Evolutionary conservation across 2,113 vertebrate species (phyloP), one percentile per base, ranked within the genome.

Genomic region (Tautogolabrus adspersus): DNA sequence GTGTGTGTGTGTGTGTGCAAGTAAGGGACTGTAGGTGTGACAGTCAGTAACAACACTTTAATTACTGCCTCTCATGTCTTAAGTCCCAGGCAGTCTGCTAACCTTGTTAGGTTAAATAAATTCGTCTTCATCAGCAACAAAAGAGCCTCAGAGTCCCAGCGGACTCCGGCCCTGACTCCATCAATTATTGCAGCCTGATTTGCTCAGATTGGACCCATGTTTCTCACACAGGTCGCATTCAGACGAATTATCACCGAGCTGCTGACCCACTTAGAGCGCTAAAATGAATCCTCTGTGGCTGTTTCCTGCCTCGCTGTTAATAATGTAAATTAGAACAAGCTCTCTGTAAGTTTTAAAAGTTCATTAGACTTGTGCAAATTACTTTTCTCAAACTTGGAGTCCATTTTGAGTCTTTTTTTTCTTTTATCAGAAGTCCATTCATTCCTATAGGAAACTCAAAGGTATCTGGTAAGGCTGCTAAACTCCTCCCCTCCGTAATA

Each of bases 61-160:
- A 88, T 83, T 83, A 81, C 67, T 69, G 75, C 63, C 62, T 72
- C 42, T 1, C 13, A 49, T 69, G 12, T 65, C 19, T 8, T 52
- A 21, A 59, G 49, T 76, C 79, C 57, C 8, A 10, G 42, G 76
- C 68, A 72, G 66, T 72, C 72, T 55, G 10, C 46, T 76, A 75
- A 86, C 74, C 78, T 81, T 34, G 67, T 79, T 79, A 78, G 47
- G 74, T 66, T 68, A 59, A 78, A 78, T 76, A 40, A 34, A 84
- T 86, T 65, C 1, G 54, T 87, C 81, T 87, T 84, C 77, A 85
- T 84, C 69, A 87, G 49, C 64, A 26, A 66, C 34, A 66, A 66
- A 34, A 67, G 65, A 65, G 19, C 13, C 76, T 72, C 37, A 37
- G 60, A 77, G 63, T 76, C 67, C 73, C 74, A 42, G 0, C 13